A percentile compares a stretch with the other conserved stretches of the same genome.
phyloP scores from a whole-genome alignment of 2,797 vertebrate species.

The Danio choprae region DNA sequence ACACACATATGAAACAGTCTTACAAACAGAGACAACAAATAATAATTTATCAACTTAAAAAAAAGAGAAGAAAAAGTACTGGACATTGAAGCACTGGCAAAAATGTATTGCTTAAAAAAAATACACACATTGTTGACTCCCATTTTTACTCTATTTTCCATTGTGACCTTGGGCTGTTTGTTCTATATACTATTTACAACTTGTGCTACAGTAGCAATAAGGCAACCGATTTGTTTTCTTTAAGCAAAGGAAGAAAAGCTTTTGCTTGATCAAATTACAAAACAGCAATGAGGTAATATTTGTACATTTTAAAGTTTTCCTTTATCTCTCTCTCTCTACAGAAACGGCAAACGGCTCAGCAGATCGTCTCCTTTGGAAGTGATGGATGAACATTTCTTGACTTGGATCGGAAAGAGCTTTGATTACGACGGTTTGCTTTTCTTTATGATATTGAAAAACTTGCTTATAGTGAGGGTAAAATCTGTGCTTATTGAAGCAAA shows the following conservation, averaged over 20 bases:
- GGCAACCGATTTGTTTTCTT: constrained; percentile 77
- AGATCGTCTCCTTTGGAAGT: constrained; percentile 56
- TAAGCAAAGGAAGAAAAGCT: constrained; percentile 80
- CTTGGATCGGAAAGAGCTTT: constrained; percentile 41
- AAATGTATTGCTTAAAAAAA: constrained; percentile 64
- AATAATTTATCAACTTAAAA: constrained; percentile 95
- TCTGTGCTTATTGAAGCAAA: constrained; percentile 4
- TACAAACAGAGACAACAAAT: constrained; percentile 80
- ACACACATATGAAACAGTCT: constrained; percentile 69
- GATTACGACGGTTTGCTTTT: constrained; percentile 1
- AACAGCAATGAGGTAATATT: constrained; percentile 99
- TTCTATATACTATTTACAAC: constrained; percentile 91
- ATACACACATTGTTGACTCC: constrained; percentile 65
- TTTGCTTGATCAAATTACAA: constrained; percentile 81
- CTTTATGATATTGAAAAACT: neutral
- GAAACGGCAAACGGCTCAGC: constrained; percentile 73
- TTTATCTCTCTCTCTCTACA: constrained; percentile 77
- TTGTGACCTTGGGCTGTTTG: constrained; percentile 71
- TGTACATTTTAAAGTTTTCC: constrained; percentile 86
- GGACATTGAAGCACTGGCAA: constrained; percentile 82
- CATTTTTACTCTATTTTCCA: constrained; percentile 76
- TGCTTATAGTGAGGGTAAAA: constrained; percentile 16
- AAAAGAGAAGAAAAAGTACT: constrained; percentile 70
- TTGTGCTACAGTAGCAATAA: constrained; percentile 93
- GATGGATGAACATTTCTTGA: constrained; percentile 59